Evolutionary conservation across 2,888 invertebrate species (phyloP).

Genomic region (Hyposoter didymator): DNA sequence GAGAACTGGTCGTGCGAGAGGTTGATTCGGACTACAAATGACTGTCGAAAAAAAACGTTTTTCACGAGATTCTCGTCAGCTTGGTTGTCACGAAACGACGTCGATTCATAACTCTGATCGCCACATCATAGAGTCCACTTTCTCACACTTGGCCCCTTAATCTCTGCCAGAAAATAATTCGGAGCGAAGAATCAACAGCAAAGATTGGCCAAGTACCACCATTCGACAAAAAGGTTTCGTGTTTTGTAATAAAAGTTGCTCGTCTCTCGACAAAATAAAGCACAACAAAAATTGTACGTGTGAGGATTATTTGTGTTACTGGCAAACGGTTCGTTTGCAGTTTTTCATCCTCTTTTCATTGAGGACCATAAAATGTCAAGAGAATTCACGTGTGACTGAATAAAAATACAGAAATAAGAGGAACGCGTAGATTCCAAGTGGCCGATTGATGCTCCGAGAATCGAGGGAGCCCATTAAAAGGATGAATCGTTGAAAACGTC

Average conservation of each 20-base stretch:
- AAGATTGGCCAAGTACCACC: background rate
- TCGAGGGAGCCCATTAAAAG: background rate
- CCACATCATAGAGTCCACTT: background rate
- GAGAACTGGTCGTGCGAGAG: no score
- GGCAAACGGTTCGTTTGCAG: background rate
- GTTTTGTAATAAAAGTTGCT: no score
- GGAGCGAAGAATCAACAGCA: background rate
- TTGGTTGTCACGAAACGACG: no score
- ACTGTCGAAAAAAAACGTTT: no score
- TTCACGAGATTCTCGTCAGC: no score
- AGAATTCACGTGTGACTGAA: background rate
- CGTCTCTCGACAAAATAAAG: background rate
- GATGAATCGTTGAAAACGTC: conserved; percentile 22
- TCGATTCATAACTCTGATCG: no score
- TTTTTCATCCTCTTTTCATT: background rate
- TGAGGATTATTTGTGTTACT: background rate
- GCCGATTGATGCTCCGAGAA: background rate
- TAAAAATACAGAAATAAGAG: conserved; percentile 13
- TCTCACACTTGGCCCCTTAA: background rate
- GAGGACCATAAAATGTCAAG: background rate
- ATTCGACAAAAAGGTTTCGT: background rate
- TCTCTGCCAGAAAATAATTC: background rate
- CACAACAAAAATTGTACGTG: background rate
- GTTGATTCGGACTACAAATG: no score
- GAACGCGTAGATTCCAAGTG: background rate